Evolutionary conservation across 2,888 invertebrate species (phyloP), one percentile per base, ranked within the genome.

Genomic region (Oconnorella tubifera): DNA sequence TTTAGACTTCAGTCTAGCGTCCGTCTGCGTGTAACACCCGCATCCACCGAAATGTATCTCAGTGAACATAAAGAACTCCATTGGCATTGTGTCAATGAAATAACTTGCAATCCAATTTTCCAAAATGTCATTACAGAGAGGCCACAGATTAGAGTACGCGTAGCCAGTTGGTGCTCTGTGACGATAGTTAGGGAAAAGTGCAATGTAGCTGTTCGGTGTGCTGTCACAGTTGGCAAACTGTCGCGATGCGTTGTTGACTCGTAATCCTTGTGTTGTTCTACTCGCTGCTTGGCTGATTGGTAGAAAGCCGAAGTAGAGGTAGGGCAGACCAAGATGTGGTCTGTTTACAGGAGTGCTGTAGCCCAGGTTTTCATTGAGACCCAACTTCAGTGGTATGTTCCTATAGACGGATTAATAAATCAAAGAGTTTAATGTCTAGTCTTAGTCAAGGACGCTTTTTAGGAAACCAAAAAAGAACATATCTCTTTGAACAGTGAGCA

Each of bases 271-370:
- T 23, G 32, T 23, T 19, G 23, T 29, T 23, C 14, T 2, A 32
- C 32, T 56, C 25, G 56, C 1, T 14, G 56, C 28, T n/a, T 1
- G 2, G 0, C 1, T 14, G 4, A 56, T 27, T 27, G 56, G 29
- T 6, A 56, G 25, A n/a, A 56, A 56, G 19, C 56, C 56, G 56
- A 56, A 56, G 29, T 56, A 56, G 31, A 56, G 28, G 56, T 56
- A 56, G 23, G 55, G 55, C 28, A 2, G 19, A 56, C 56, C 28
- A 32, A 56, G 3, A 28, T 4, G 1, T 19, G 14, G 14, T 3
- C 4, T 3, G 29, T 56, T 56, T 14, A 56, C 19, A 14, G 56
- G 56, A 56, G 29, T 27, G 23, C 23, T 56, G 14, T 56, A 56
- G 23, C 56, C 56, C 31, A 14, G 23, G 29, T 56, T 28, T 28